Evolutionary conservation across 2,113 vertebrate species (phyloP).

Genomic region (Desmodus rotundus): DNA sequence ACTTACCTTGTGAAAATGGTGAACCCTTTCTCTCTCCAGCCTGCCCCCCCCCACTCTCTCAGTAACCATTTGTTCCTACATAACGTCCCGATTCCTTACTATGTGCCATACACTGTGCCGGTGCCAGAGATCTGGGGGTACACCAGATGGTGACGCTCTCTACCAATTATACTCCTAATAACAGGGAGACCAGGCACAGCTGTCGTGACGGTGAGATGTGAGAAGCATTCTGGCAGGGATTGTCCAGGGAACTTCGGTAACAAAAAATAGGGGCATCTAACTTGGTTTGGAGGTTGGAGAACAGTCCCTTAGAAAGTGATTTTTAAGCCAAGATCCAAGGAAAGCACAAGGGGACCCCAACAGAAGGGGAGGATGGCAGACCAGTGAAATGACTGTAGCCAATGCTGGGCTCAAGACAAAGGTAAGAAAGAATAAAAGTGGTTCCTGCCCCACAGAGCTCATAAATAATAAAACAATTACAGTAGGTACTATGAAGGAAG

Average conservation of each 20-base stretch:
- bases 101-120: fast-evolving
- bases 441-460: neutral
- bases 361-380: neutral
- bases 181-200: neutral
- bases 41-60: neutral
- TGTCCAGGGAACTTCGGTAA: neutral
- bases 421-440: neutral
- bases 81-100: neutral
- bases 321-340: neutral
- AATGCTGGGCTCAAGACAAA: neutral
- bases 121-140: neutral
- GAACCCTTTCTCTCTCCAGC: neutral
- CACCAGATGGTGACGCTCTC: neutral
- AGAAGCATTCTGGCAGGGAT: fast-evolving
- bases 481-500: neutral
- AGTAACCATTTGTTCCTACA: neutral
- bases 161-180: neutral
- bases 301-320: neutral
- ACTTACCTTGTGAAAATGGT: neutral
- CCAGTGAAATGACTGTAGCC: neutral
- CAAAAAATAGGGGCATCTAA: neutral
- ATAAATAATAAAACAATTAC: neutral
- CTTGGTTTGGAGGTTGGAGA: neutral
- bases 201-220: neutral
- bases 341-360: neutral